phyloP scores from a whole-genome alignment of 2,797 vertebrate species.

The Eulemur mongoz region DNA sequence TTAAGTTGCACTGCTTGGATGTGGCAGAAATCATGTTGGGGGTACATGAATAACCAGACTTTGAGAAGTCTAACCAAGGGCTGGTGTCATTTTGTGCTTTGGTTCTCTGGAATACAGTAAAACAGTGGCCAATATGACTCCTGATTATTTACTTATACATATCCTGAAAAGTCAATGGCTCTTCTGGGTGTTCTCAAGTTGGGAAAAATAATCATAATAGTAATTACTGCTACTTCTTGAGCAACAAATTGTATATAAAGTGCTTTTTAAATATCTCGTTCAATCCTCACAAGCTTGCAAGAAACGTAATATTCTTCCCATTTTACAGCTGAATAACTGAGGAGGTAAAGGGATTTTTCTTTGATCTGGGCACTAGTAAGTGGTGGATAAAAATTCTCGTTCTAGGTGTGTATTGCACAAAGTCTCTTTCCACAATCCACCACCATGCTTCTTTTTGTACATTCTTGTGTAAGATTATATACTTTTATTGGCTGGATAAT shows the following conservation, averaged over 20 bases:
- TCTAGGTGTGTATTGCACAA: neutral
- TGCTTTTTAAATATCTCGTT: conserved; percentile 4
- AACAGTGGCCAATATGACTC: neutral
- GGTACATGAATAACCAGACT: neutral
- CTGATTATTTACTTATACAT: neutral
- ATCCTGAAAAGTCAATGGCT: neutral
- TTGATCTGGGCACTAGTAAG: neutral
- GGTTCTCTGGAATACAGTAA: neutral
- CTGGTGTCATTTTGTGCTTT: conserved; percentile 27
- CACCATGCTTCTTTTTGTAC: neutral
- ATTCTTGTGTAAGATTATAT: conserved; percentile 18
- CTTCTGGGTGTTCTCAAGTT: neutral
- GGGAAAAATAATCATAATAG: neutral
- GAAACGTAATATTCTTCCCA: neutral
- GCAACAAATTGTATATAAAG: conserved; percentile 1
- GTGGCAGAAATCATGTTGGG: conserved; percentile 27
- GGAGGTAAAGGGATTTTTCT: conserved; percentile 13
- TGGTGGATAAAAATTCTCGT: conserved; percentile 12
- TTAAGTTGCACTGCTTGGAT: neutral
- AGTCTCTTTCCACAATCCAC: neutral
- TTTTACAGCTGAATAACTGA: conserved; percentile 28
- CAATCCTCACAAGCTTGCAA: neutral
- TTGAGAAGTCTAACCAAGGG: neutral
- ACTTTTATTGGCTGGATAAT: conserved; percentile 24
- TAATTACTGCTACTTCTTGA: conserved; percentile 38